Conservation (phyloP, 2,888 invertebrate species). For the Tipula unca region DNA sequence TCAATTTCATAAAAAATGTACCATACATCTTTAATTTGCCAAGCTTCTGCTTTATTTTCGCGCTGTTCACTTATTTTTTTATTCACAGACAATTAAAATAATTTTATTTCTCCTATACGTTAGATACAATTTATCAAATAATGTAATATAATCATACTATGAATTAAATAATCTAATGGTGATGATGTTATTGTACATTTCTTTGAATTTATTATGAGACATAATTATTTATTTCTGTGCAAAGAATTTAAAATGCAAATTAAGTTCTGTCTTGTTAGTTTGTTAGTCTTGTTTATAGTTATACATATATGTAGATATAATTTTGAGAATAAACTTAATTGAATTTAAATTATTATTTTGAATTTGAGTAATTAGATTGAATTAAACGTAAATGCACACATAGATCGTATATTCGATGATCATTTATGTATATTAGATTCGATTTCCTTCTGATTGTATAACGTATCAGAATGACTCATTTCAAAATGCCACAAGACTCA, state of each 20-base stretch:
- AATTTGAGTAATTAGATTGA: background rate
- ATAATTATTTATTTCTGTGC: background rate
- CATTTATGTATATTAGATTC: too few species aligned
- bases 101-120: background rate
- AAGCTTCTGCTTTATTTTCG: background rate
- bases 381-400: too few species aligned
- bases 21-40: background rate
- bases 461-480: too few species aligned
- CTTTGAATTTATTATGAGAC: background rate
- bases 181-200: background rate
- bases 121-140: background rate
- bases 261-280: background rate
- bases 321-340: background rate
- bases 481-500: too few species aligned
- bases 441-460: too few species aligned
- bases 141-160: background rate
- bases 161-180: background rate
- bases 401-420: too few species aligned
- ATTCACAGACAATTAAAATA: background rate
- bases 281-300: background rate
- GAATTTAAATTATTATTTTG: background rate
- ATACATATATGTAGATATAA: too few species aligned
- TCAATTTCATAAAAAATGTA: background rate
- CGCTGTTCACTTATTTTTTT: background rate
- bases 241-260: background rate